Base-by-base conservation (phyloP, 2,888 invertebrate genomes). In the Standfussiana lucernea region DNA sequence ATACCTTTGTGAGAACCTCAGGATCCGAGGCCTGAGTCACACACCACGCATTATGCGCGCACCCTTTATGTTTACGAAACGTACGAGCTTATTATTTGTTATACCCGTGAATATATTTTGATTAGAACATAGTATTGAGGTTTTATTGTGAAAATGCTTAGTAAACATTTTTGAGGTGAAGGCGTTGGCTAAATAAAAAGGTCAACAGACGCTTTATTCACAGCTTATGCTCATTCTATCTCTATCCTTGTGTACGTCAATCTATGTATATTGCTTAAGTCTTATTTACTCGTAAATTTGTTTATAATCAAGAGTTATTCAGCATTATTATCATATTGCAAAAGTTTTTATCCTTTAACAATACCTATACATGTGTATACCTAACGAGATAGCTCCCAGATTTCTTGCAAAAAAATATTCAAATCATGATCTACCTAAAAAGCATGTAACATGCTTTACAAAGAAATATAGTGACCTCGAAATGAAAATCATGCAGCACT, bases 401-500 rank as follows among this genome's bases (percentile, higher is more conserved):
- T 75, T 85, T 85, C 68, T 75, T 76, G 83, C 75, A 84, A 93
- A 93, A 93, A 92, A 91, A 90, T 89, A 91, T 89, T 90, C 90
- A 90, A 93, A 92, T 92, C 91, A 91, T 92, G 91, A 92, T 92
- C 91, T 87, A 84, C 86, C 90, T 93, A 94, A 94, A 92, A 91
- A 93, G 92, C 93, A 93, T 94, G 93, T 93, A 93, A 93, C 93
- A 95, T 94, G 94, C 92, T 94, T 94, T 92, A 93, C 91, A 93
- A 92, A 95, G 93, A 94, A 91, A 94, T 93, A 93, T 92, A 90
- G 90, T 94, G 96, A 94, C 96, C 96, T 94, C 95, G 93, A 96
- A 95, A 95, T 94, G 93, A 95, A 95, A 95, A 95, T 95, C 95
- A 95, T 95, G 95, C 94, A 94, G 93, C 92, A 91, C 92, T 94